A percentile compares a stretch with the other conserved stretches of the same genome.
Evolutionary conservation across 2,113 vertebrate species (phyloP).

Genomic region (Chinchilla lanigera): DNA sequence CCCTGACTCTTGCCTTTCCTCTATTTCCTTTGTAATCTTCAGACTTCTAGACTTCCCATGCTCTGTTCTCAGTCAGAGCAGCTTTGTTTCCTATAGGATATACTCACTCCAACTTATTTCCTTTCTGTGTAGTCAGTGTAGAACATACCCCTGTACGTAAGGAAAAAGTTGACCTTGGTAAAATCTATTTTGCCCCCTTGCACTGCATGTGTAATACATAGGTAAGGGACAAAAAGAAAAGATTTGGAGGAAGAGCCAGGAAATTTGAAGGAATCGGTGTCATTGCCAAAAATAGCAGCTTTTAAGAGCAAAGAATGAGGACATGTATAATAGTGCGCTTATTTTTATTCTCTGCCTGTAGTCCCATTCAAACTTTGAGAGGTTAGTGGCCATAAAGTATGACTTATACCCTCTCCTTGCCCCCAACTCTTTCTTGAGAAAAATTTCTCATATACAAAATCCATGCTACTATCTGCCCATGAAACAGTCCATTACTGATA

Average conservation of each 20-base stretch:
- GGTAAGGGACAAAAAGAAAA: conserved; percentile 2
- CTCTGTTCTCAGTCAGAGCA: not conserved
- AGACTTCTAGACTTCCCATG: not conserved
- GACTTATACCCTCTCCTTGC: not conserved
- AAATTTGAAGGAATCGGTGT: conserved; percentile 22
- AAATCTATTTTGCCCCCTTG: not conserved
- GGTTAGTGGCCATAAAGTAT: not conserved
- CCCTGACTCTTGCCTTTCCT: not conserved
- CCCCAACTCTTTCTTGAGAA: conserved; percentile 15
- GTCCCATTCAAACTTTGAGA: not conserved
- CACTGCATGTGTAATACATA: not conserved
- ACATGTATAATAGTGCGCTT: not conserved
- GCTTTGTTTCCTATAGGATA: not conserved
- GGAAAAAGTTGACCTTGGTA: not conserved
- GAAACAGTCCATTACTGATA: not conserved
- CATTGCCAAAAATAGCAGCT: not conserved
- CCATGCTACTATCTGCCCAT: not conserved
- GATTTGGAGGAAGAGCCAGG: not conserved
- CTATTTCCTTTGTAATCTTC: conserved; percentile 9
- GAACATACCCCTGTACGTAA: not conserved
- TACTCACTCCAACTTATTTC: not conserved
- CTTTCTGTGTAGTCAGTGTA: not conserved
- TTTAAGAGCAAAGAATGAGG: not conserved
- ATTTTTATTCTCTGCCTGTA: conserved; percentile 25
- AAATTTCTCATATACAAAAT: not conserved